Evolutionary conservation across 2,888 invertebrate genomes (phyloP), one percentile per base, ranked within the genome.

Genomic region (Heliconius charithonia): DNA sequence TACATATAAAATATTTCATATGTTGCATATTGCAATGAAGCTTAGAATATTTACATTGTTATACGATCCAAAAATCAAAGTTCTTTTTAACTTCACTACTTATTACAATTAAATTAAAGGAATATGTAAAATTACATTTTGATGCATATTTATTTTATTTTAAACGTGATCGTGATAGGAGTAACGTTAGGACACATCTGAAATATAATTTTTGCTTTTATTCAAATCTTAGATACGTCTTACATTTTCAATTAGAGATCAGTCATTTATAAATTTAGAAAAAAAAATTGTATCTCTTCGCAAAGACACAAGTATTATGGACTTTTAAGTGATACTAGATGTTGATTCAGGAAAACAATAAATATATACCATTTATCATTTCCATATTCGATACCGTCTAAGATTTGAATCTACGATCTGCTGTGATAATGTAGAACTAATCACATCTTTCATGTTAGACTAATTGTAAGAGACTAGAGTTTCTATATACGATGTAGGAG

Each of bases 371-470:
- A 27, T 7, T 37, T 27, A 19, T 51, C 56, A 13, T 65, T 25
- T 45, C 1, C 4, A 71, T n/a, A 63, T 65, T 71, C 4, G 3
- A 27, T 62, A 22, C 45, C 71, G 76, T 73, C 79, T 73, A 65
- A 51, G 79, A 75, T 75, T 84, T 83, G 79, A 83, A 84, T 82
- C 90, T 88, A 89, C 89, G 90, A 90, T 91, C 92, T 93, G 91
- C 93, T 94, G 94, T 94, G 94, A 95, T 94, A 95, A 89, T 93
- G 89, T 93, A 93, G 92, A 90, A 92, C 92, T 92, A 89, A 91
- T 89, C 91, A 90, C 92, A 93, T 92, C 93, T 93, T 93, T 93
- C 93, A 92, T 89, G 91, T 92, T 93, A 92, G 90, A 82, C 86
- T 93, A 93, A 90, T 91, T 92, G 81, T 94, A 94, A 93, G 93